Evolutionary conservation across 2,888 invertebrate species (phyloP).

Genomic region (Orchesellides sinensis): DNA sequence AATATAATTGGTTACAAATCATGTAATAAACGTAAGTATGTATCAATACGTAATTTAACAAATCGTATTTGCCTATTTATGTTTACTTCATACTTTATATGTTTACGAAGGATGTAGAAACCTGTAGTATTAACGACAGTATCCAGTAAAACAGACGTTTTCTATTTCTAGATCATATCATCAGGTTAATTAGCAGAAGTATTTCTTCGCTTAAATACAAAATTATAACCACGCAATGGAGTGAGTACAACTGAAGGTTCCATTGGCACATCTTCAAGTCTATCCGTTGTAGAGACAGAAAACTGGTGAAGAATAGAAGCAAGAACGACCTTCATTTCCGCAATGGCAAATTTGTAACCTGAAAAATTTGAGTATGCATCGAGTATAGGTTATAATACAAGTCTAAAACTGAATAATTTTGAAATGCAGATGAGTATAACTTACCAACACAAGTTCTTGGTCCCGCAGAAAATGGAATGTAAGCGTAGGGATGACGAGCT

Average conservation of each 20-base stretch:
- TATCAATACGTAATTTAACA: too few species aligned
- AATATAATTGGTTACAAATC: too few species aligned
- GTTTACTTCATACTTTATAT: too few species aligned
- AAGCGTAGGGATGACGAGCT: conserved; percentile 37
- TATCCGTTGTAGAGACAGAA: conserved; percentile 32
- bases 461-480: conserved; percentile 47
- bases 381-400: too few species aligned
- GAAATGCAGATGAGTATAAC: background rate
- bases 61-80: too few species aligned
- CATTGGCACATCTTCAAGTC: conserved; percentile 29
- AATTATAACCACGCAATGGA: conserved; percentile 46
- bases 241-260: conserved; percentile 29
- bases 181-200: background rate
- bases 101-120: too few species aligned
- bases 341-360: conserved; percentile 49
- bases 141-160: too few species aligned
- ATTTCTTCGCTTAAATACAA: conserved; percentile 18
- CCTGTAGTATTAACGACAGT: too few species aligned
- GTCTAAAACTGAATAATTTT: too few species aligned
- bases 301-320: conserved; percentile 40
- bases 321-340: conserved; percentile 38
- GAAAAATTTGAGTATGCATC: too few species aligned
- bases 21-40: too few species aligned
- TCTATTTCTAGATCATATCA: too few species aligned
- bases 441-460: conserved; percentile 40